These are phyloP conservation scores for Luscinia luscinia DNA, from an alignment of 2,797 vertebrate species.

Conservation along the genomic window DNA sequence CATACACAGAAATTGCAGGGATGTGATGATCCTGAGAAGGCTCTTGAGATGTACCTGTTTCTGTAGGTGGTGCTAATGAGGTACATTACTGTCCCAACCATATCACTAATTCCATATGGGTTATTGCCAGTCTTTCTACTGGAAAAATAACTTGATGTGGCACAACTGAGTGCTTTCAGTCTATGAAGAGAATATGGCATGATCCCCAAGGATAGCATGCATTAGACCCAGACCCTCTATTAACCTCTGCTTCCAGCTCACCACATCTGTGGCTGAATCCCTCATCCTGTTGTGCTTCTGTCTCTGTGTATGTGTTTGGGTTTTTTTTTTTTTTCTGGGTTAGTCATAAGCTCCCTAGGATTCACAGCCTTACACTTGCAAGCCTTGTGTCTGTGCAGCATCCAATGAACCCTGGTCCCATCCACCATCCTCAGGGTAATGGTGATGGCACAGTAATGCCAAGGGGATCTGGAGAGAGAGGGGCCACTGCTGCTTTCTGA, in stretches of 20 bases:
- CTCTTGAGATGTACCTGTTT: neutral
- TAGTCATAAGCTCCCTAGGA: neutral
- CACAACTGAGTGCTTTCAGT: neutral
- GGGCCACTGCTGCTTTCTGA: neutral
- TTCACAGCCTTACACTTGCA: neutral
- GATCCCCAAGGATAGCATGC: rapidly evolving
- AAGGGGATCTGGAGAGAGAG: neutral
- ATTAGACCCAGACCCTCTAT: neutral
- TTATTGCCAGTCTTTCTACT: neutral
- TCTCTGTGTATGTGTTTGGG: neutral
- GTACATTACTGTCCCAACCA: neutral
- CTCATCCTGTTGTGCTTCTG: neutral
- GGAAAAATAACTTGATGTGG: neutral
- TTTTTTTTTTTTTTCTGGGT: neutral
- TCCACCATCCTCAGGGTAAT: neutral
- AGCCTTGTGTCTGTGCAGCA: neutral
- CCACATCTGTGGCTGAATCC: neutral
- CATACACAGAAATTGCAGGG: neutral
- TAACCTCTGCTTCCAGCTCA: neutral
- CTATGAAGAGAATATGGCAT: neutral
- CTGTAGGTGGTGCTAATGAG: neutral
- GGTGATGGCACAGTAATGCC: neutral
- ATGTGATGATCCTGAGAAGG: neutral
- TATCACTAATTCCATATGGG: neutral
- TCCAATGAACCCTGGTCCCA: neutral